phyloP scores from a whole-genome alignment of 2,797 vertebrate genomes.

The Paratrypauchen microcephalus region DNA sequence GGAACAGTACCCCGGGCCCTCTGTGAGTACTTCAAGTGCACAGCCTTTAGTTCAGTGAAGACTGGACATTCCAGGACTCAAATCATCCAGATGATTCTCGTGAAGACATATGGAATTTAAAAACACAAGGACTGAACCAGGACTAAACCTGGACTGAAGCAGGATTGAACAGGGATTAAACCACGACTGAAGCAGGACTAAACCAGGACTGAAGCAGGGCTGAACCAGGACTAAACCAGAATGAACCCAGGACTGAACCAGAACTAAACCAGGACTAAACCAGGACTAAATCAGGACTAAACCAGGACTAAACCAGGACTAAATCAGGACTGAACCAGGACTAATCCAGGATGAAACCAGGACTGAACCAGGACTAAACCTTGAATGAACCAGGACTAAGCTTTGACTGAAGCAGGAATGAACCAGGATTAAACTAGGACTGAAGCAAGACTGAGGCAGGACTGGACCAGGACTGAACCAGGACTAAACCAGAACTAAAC shows the following conservation, averaged over 20 bases:
- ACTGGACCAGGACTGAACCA: not conserved
- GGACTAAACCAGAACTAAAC: not conserved
- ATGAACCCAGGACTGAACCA: not conserved
- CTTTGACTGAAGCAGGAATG: not conserved
- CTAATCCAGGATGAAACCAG: not conserved
- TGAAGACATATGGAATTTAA: no score
- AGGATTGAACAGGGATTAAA: not conserved
- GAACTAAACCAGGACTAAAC: not conserved
- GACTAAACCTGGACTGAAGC: no score
- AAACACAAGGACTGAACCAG: no score
- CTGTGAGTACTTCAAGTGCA: constrained; percentile 26
- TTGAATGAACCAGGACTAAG: not conserved
- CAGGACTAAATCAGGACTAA: not conserved
- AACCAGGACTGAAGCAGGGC: not conserved
- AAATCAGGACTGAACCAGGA: not conserved
- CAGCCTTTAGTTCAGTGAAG: no score
- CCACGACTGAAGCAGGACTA: not conserved
- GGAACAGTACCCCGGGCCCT: constrained; percentile 63
- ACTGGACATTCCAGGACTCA: no score
- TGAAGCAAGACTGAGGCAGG: not conserved
- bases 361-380: not conserved
- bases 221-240: not conserved
- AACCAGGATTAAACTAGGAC: not conserved
- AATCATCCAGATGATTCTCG: no score
- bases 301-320: not conserved